Percentiles rank a stretch among this genome's conserved stretches.
Evolutionary conservation across 2,113 vertebrate genomes (phyloP).

Genomic region (Lutjanus erythropterus): DNA sequence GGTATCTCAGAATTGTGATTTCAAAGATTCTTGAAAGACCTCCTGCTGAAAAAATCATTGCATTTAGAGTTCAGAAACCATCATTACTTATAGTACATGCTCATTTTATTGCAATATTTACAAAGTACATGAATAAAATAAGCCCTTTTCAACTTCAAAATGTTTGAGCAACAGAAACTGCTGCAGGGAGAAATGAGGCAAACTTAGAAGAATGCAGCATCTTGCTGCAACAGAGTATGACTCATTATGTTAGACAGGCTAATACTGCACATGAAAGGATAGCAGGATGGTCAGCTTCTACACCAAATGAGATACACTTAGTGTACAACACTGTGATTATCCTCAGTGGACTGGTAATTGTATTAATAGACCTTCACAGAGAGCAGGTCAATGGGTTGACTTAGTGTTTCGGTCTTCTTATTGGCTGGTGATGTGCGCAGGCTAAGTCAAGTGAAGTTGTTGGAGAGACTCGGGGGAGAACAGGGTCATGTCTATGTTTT

Average conservation of each 20-base stretch:
- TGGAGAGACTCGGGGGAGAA: neutral
- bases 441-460: neutral
- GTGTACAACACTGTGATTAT: conserved; percentile 5
- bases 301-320: conserved; percentile 14
- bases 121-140: conserved; percentile 43
- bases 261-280: neutral
- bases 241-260: conserved; percentile 24
- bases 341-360: neutral
- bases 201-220: conserved; percentile 27
- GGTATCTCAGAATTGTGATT: conserved; percentile 17
- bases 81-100: conserved; percentile 1
- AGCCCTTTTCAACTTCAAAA: conserved; percentile 25
- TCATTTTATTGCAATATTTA: conserved; percentile 47
- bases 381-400: neutral
- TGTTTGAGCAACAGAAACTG: neutral
- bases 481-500: neutral
- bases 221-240: conserved; percentile 27
- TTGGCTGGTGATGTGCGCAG: neutral
- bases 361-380: conserved; percentile 16
- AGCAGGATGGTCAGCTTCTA: conserved; percentile 14
- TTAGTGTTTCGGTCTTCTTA: neutral
- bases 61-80: conserved; percentile 19
- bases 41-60: neutral
- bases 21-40: conserved; percentile 20
- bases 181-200: conserved; percentile 25